Base-by-base conservation (phyloP, 2,888 invertebrate species). In the Lomographa bimaculata region DNA sequence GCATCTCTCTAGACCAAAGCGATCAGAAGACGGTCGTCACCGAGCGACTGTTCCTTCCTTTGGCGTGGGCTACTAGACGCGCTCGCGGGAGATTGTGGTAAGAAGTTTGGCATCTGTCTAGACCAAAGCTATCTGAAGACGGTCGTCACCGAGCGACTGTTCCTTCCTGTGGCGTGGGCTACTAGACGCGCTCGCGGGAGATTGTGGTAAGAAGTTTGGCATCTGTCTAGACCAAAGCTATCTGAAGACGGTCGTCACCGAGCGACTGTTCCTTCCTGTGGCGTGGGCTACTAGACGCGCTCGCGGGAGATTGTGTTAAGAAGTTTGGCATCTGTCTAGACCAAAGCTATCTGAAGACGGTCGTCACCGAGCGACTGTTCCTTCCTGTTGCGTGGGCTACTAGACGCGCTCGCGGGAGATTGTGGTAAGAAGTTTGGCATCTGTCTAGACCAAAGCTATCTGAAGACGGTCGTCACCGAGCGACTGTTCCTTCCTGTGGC, bases 31-130 rank as follows among this genome's bases (percentile, higher is more conserved):
- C 71, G 96, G 96, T 58, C 90, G 92, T 59, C 87, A 96, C 61
- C 97, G 97, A 92, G 94, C 11, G 86, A 91, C 1, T 98, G 98
- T 78, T 95, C 93, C 64, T 2, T 89, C 92, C 7, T 97, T 97
- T 77, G 97, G 97, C 11, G 65, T 84, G 5, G 97, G 96, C 7
- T 90, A 90, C 64, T 92, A 93, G 50, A 91, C 92, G 63, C 91
- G 93, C 58, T 80, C 79, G 46, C 86, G 94, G 49, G 90, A 87
- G 54, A 82, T 95, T 11, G 89, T 92, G 82, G 92, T 93, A 51
- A 73, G 68, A 1, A 28, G 5, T 7, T 19, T 0, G 9, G 1
- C 19, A 30, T 30, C 19, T 2, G 3, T 14, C 14, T 14, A 14
- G 3, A 14, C 14, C 14, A 3, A 14, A 4, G 4, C 14, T 2